Base-by-base conservation (phyloP, 2,797 vertebrate species). In the Takifugu ocellatus region DNA sequence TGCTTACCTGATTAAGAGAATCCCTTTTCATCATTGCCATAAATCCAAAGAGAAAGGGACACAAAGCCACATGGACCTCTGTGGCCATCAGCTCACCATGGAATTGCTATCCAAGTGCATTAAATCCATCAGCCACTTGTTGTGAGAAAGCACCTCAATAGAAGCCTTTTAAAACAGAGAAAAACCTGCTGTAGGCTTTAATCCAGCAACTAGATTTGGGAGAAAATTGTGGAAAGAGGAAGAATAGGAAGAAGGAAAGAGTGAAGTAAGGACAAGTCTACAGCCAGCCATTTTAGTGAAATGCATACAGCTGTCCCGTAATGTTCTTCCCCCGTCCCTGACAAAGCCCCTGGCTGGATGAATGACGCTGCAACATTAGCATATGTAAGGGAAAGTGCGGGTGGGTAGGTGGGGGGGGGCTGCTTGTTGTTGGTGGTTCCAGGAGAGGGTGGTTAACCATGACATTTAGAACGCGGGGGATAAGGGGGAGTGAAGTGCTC, bases 321-420 rank as follows among this genome's bases (percentile, higher is more conserved):
- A 92, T 69, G 64, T 81, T 78, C 57, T 81, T 70, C 75, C 77
- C 78, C 74, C 63, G 66, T 54, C 43, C 43, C 43, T 69, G 56
- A 91, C 83, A 89, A 89, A 92, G 75, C 80, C 70, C 83, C 70
- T 77, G 87, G 89, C 78, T 75, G 83, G 65, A 80, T 87, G 87
- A 89, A 84, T 73, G 79, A 70, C 67, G 86, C 78, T 76, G 70
- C 73, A 75, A 56, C 80, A 92, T 93, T 91, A 90, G 84, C 90
- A 91, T 89, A 89, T 78, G 82, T 88, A 88, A 93, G 87, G 78
- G 76, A 87, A 89, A 90, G 70, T 87, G 83, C 70, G 66, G 67
- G 79, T 74, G 83, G 81, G 50, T 46, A 36, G 62, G 80, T 5
- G 51, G 48, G 48, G 63, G 73, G 78, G 79, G 49, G 61, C 61